Base-by-base conservation (phyloP, 2,888 invertebrate species). In the Ptilodon capucinus region DNA sequence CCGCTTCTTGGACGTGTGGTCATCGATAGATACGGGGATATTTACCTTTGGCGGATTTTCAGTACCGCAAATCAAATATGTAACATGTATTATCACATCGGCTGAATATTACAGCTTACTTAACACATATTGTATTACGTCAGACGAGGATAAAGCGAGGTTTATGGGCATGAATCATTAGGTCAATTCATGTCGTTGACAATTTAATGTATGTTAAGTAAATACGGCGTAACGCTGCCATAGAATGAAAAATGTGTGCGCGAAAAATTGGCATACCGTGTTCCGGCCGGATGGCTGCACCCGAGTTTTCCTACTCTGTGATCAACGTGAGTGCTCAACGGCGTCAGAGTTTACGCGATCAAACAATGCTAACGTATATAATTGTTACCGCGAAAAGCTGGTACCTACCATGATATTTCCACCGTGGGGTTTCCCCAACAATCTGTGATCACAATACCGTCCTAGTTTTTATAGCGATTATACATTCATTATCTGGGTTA, bases 111-210 rank as follows among this genome's bases (percentile, higher is more conserved):
- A 70, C 62, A 60, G 65, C 68, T n/a, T n/a, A 68, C 72, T 69
- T 69, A n/a, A 73, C 61, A 69, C 70, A 72, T 71, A 77, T 71
- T 68, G 65, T 74, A 71, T 86, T 80, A 83, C 86, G 84, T 88
- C 86, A 84, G 67, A 77, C 64, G 70, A 86, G 87, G 87, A 88
- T 86, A 89, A 87, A 71, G 71, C 57, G 64, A 73, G 74, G 79
- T 78, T 81, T 85, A 82, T 84, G 84, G 84, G 79, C 77, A 84
- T 89, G 87, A 89, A 83, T 89, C 89, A 89, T 86, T 89, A 79
- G 87, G 87, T 87, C 87, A 86, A 86, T 79, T 73, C 70, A 70
- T 78, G 81, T 81, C 84, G 83, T 85, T 86, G 85, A 85, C 87
- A 86, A 88, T 81, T 73, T 81, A 76, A 84, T 80, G 74, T 82